phyloP scores from a whole-genome alignment of 2,113 vertebrate species.

The Hyperopisus bebe region DNA sequence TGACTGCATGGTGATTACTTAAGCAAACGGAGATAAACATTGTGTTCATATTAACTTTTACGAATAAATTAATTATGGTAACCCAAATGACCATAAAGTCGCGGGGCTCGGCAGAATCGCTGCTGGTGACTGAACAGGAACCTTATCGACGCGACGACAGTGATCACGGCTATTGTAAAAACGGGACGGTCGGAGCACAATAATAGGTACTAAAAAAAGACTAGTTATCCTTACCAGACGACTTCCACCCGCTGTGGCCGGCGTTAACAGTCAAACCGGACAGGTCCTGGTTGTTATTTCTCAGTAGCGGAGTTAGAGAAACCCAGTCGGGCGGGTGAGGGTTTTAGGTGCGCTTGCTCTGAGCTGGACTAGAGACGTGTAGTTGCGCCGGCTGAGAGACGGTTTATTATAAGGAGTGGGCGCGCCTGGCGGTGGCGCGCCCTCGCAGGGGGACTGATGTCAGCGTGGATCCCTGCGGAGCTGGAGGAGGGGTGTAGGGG shows the following conservation, averaged over 20 bases:
- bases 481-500: not conserved
- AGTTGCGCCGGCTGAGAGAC: constrained; percentile 36
- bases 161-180: constrained; percentile 1
- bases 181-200: not conserved
- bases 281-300: not conserved
- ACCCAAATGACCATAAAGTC: not conserved
- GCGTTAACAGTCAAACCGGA: not conserved
- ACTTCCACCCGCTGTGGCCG: constrained; percentile 25
- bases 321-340: constrained; percentile 18
- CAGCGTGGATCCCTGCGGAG: constrained; percentile 19
- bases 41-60: constrained; percentile 1
- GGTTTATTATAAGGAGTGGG: constrained; percentile 37
- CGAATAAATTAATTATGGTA: not conserved
- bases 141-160: not conserved
- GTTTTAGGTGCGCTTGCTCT: constrained; percentile 25
- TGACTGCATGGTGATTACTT: not conserved
- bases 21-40: not conserved
- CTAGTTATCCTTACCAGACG: constrained; percentile 25
- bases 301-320: constrained; percentile 19
- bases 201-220: not conserved
- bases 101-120: not conserved
- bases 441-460: constrained; percentile 24
- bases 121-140: not conserved
- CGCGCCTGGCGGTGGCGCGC: constrained; percentile 43
- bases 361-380: constrained; percentile 31